Evolutionary conservation across 2,113 vertebrate genomes (phyloP), one percentile per base, ranked within the genome.

Genomic region (Daphoenositta chrysoptera): DNA sequence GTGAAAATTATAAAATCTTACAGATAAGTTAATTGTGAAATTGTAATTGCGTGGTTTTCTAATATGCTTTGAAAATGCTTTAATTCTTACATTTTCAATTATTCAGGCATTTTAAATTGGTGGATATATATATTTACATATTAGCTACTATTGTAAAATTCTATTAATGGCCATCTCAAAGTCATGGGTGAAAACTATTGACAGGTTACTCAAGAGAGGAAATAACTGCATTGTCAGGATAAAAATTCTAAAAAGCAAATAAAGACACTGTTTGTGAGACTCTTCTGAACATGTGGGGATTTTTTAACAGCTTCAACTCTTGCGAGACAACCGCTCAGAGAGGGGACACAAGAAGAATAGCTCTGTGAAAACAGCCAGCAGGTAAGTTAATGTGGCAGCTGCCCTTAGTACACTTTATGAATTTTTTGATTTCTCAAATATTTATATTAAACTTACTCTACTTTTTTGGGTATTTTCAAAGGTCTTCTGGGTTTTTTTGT

Each of bases 311-410:
- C 97, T 98, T 96, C 97, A 98, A 13, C 98, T 99, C 81, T 97
- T 99, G 93, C 98, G 99, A 97, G 99, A 99, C 90, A 98, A 98
- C 47, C 98, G 99, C 65, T 97, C 98, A 0, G 99, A 99, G 86
- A 98, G 98, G 97, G 99, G 99, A 30, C 99, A 99, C 96, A 98
- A 98, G 96, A 99, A 99, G 94, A 99, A 95, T 97, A 99, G 98
- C 87, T 99, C 99, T 5, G 98, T 98, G 54, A 99, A 99, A 98
- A 99, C 99, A 85, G 99, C 99, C 70, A 99, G 98, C 98, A 99
- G 99, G 99, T 99, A 95, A 98, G 96, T 31, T 82, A 56, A 39
- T 69, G 50, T 14, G 95, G 17, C 51, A 64, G 22, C 40, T 70
- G 14, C 63, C 27, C 24, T 73, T 70, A 47, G 44, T 45, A 44